A percentile compares a stretch with the other conserved stretches of the same genome.
Evolutionary conservation across 2,797 vertebrate species (phyloP).

Genomic region (Eupleurogrammus muticus): DNA sequence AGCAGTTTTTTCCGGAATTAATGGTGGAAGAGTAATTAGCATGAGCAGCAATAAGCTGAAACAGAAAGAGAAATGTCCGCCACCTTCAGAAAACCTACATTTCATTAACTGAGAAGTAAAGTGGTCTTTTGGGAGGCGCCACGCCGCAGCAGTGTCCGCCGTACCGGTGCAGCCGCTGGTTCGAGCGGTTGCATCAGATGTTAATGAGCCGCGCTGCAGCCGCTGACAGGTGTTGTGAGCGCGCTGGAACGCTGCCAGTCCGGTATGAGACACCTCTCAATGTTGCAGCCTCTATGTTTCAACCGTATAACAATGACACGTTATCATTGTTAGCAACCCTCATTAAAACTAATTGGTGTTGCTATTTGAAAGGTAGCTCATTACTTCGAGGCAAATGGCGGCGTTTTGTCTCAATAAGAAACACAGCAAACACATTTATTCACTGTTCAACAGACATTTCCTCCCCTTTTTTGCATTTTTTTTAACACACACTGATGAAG

Average conservation of each 20-base stretch:
- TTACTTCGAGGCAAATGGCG: conserved; percentile 63
- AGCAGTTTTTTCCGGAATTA: conserved; percentile 42
- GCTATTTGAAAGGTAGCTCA: conserved; percentile 71
- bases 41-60: conserved; percentile 36
- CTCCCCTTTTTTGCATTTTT: conserved; percentile 22
- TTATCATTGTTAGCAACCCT: conserved; percentile 70
- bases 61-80: conserved; percentile 35
- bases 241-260: conserved; percentile 66
- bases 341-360: conserved; percentile 78
- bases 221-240: conserved; percentile 62
- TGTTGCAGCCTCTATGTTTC: conserved; percentile 54
- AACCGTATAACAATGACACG: conserved; percentile 54
- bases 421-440: conserved; percentile 60
- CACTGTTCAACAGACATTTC: conserved; percentile 30
- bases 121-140: conserved; percentile 26
- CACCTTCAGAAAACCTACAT: conserved; percentile 46
- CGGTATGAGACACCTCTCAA: conserved; percentile 61
- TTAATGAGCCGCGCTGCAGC: conserved; percentile 58
- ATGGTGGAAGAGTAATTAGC: conserved; percentile 55
- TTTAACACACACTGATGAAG: conserved; percentile 46
- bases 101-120: conserved; percentile 31
- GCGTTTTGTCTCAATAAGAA: conserved; percentile 72
- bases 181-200: conserved; percentile 50
- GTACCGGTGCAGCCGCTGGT: conserved; percentile 25
- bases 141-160: conserved; percentile 7